Base-by-base conservation (phyloP, 2,797 vertebrate species). In the Cryptoprocta ferox region DNA sequence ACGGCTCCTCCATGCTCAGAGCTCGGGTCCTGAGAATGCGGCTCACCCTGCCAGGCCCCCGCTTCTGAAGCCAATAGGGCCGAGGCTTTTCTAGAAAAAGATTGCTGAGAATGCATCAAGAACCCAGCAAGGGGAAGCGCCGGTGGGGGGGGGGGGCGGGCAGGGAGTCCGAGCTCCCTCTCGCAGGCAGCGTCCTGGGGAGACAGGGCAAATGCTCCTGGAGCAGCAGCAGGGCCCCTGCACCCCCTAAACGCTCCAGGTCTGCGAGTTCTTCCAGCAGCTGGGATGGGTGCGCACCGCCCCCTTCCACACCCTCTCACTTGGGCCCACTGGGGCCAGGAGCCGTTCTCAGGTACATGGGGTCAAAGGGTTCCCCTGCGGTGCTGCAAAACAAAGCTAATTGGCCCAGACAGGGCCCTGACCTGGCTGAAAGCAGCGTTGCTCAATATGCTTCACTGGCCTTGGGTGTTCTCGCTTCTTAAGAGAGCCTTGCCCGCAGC, bases 371-470 rank as follows among this genome's bases (percentile, higher is more conserved):
- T 95, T 87, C 59, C 59, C 32, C 14, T 32, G 83, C 5, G 0
- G 5, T 42, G 32, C 71, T 28, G 16, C 82, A 89, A 94, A 93
- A 88, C 76, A 90, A 78, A 96, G 73, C 81, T 90, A 89, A 97
- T 90, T 30, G n/a, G 68, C 65, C 65, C 87, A 83, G 87, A 85
- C 89, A 97, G 70, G 89, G 91, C 80, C 70, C 71, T 87, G 97
- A 92, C 96, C 95, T 30, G 15, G 71, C 93, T 66, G 78, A 53
- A 42, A 80, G 87, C 91, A 28, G 45, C 83, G 53, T n/a, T 83
- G 59, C 65, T 95, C 76, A 63, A 12, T 91, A 48, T 0, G 0
- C 68, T 73, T 28, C 1, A 1, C 30, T 70, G 80, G 89, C 94
- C 70, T 35, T 21, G 35, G 53, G 82, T 59, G 26, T 66, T 93